phyloP scores from a whole-genome alignment of 2,888 invertebrate genomes.

The Mythimna pallens region DNA sequence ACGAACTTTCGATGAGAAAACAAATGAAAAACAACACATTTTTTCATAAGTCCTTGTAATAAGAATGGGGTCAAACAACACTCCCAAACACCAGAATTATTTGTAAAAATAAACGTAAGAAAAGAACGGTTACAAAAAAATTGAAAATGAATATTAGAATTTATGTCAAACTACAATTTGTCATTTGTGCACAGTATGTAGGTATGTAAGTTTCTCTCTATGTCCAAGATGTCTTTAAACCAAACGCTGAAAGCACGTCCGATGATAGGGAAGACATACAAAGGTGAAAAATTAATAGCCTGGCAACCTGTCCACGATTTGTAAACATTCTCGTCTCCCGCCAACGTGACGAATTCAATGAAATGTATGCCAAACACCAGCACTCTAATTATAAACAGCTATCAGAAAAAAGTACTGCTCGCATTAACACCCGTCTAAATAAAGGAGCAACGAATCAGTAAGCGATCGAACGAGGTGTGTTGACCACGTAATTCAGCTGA shows the following conservation, averaged over 20 bases:
- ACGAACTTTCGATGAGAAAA: constrained; percentile 57
- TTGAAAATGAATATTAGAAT: constrained; percentile 26
- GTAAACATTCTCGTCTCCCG: constrained; percentile 72
- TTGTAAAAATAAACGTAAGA: constrained; percentile 40
- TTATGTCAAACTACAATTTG: constrained; percentile 43
- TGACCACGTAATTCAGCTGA: constrained; percentile 72
- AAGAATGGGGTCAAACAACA: constrained; percentile 57
- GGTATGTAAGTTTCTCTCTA: constrained; percentile 9
- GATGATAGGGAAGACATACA: constrained; percentile 58
- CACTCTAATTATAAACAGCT: constrained; percentile 81
- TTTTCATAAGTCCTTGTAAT: constrained; percentile 54
- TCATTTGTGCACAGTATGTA: constrained; percentile 22
- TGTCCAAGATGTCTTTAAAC: constrained; percentile 43
- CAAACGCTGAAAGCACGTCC: constrained; percentile 43
- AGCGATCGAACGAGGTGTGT: constrained; percentile 59
- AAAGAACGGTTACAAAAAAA: constrained; percentile 4
- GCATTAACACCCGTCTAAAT: constrained; percentile 75
- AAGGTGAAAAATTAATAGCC: constrained; percentile 71
- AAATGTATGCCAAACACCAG: constrained; percentile 81
- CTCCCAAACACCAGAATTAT: constrained; percentile 44
- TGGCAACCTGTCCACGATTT: constrained; percentile 70
- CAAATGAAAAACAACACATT: constrained; percentile 49
- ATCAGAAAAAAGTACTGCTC: constrained; percentile 74
- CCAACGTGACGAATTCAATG: constrained; percentile 78
- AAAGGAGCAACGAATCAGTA: constrained; percentile 71